Evolutionary conservation across 2,888 invertebrate species (phyloP).

Genomic region (Heliconius ismenius): DNA sequence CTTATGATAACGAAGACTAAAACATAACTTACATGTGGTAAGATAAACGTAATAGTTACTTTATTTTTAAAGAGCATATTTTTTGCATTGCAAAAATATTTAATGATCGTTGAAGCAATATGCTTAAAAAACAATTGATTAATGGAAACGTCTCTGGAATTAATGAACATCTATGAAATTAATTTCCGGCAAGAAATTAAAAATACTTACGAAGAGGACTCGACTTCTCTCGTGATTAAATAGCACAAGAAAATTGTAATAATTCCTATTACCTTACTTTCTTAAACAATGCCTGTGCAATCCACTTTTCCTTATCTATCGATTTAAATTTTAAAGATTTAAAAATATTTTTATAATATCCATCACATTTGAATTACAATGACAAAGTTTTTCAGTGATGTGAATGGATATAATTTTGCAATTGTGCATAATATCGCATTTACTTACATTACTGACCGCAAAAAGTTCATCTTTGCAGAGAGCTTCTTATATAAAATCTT

Average conservation of each 20-base stretch:
- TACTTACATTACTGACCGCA: slow-evolving; percentile 24
- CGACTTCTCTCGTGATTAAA: slow-evolving; percentile 31
- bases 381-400: too few relatives aligned
- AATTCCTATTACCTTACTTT: background rate
- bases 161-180: background rate
- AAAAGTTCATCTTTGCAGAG: slow-evolving; percentile 31
- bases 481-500: slow-evolving; percentile 26
- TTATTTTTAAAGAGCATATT: background rate
- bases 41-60: background rate
- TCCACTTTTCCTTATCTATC: background rate
- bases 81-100: background rate
- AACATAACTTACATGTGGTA: background rate
- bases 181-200: background rate
- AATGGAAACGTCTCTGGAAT: background rate
- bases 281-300: too few relatives aligned
- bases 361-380: too few relatives aligned
- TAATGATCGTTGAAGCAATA: too few relatives aligned
- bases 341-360: slow-evolving; percentile 19
- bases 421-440: slow-evolving; percentile 18
- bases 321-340: slow-evolving; percentile 12
- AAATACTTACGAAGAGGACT: background rate
- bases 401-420: background rate
- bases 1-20: background rate
- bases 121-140: background rate
- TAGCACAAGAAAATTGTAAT: background rate